Evolutionary conservation across 2,797 vertebrate species (phyloP).

Genomic region (Semotilus atromaculatus): DNA sequence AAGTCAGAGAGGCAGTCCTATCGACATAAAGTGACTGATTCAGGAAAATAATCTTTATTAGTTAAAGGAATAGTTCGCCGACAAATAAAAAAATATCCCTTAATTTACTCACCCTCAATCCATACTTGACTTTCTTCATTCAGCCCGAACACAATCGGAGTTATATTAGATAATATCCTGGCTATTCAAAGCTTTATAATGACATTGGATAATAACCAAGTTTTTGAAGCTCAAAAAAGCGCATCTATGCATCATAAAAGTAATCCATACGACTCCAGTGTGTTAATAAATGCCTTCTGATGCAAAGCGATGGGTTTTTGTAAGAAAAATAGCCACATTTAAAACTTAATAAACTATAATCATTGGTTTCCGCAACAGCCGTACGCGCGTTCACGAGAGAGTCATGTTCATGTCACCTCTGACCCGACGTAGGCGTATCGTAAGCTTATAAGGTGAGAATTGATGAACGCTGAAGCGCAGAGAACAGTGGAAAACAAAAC

Average conservation of each 20-base stretch:
- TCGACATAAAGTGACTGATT: constrained; percentile 7
- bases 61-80: neutral
- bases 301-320: neutral
- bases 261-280: neutral
- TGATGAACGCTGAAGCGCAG: neutral
- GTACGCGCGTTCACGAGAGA: neutral
- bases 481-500: neutral
- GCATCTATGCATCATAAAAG: neutral
- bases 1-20: constrained; percentile 14
- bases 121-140: neutral
- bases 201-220: neutral
- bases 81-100: neutral
- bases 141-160: neutral
- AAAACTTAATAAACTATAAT: neutral
- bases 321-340: neutral
- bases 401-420: neutral
- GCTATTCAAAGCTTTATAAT: neutral
- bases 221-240: neutral
- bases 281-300: neutral
- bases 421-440: neutral
- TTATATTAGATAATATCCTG: neutral
- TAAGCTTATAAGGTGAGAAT: neutral
- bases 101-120: neutral
- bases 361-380: neutral
- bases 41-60: neutral